These are phyloP conservation scores for Leptoclinus maculatus DNA, from an alignment of 2,797 vertebrate genomes.

Conservation along the genomic window DNA sequence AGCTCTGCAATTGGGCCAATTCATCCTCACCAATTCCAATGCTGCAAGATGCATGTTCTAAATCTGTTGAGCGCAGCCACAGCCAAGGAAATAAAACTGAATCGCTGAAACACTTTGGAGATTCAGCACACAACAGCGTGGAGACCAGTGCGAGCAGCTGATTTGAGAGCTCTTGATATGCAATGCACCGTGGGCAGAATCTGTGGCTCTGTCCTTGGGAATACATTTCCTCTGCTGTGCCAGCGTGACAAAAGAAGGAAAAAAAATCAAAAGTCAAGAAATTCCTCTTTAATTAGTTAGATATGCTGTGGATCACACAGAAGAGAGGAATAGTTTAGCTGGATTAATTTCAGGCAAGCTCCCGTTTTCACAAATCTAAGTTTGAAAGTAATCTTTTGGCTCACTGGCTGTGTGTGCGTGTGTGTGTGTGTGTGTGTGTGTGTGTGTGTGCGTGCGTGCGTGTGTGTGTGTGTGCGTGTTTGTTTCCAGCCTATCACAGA, in stretches of 20 bases:
- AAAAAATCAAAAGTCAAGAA: conserved; percentile 5
- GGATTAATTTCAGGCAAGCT: conserved; percentile 46
- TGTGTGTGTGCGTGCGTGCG: conserved; percentile 4
- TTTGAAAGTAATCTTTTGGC: conserved; percentile 27
- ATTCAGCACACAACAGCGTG: conserved; percentile 47
- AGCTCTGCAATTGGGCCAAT: conserved; percentile 39
- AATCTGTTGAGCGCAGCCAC: conserved; percentile 28
- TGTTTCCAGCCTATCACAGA: conserved; percentile 21
- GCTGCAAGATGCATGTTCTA: conserved; percentile 38
- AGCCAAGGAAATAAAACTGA: conserved; percentile 52
- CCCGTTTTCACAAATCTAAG: conserved; percentile 12
- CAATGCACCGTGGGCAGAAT: conserved; percentile 44
- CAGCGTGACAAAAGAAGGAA: conserved; percentile 23
- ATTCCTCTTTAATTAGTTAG: conserved; percentile 42
- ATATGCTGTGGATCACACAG: conserved; percentile 31
- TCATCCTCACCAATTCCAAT: conserved; percentile 52
- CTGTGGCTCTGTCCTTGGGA: conserved; percentile 22
- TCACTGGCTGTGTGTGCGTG: background rate
- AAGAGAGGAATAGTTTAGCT: conserved; percentile 33
- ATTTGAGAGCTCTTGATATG: conserved; percentile 58
- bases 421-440: background rate
- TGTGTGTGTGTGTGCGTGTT: background rate
- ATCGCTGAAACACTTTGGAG: conserved; percentile 39
- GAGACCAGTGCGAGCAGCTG: conserved; percentile 38
- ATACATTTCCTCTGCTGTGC: conserved; percentile 24